Evolutionary conservation across 1,140 invertebrate species (phyloP).

Genomic region (Orchestia grillus): DNA sequence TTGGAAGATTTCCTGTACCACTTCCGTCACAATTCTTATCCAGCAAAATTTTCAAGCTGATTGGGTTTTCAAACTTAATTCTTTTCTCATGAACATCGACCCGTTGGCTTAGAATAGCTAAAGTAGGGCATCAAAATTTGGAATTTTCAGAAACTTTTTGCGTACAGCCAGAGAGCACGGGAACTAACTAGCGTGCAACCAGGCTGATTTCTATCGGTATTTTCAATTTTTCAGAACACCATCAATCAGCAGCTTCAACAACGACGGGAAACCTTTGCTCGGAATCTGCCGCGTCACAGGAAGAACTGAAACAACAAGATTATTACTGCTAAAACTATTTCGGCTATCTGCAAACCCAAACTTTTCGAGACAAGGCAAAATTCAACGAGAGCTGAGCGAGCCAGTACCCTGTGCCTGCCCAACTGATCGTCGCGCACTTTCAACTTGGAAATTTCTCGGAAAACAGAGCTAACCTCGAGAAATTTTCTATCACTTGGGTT

Average conservation of each 20-base stretch:
- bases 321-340: neutral
- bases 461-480: constrained; percentile 23
- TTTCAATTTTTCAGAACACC: constrained; percentile 47
- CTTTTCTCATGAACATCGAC: constrained; percentile 50
- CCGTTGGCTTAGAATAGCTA: constrained; percentile 57
- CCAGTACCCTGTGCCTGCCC: constrained; percentile 36
- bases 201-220: neutral
- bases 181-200: neutral
- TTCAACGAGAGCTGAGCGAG: neutral
- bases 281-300: neutral
- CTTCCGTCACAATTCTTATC: constrained; percentile 59
- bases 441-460: constrained; percentile 53
- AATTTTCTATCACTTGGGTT: constrained; percentile 18
- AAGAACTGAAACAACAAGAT: neutral
- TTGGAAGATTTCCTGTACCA: constrained; percentile 64
- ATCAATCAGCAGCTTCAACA: neutral
- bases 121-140: constrained; percentile 62
- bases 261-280: constrained; percentile 4
- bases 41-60: constrained; percentile 57
- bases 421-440: constrained; percentile 26
- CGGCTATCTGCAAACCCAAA: neutral
- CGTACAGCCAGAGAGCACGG: neutral
- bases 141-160: constrained; percentile 59
- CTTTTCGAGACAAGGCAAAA: constrained; percentile 2
- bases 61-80: constrained; percentile 41